These are phyloP conservation scores for Salvelinus namaycush DNA, from an alignment of 2,113 vertebrate genomes.

Conservation along the genomic window DNA sequence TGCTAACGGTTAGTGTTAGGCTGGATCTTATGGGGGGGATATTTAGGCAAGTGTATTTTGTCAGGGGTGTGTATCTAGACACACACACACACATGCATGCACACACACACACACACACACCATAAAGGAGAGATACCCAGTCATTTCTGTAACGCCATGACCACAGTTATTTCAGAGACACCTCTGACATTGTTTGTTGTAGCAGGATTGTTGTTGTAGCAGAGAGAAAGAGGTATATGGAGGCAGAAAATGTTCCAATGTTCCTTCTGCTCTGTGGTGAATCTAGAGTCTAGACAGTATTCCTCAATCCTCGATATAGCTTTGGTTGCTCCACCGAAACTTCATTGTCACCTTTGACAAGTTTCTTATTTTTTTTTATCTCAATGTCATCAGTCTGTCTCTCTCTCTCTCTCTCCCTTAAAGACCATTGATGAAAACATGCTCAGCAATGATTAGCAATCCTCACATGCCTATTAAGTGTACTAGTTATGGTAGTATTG, in stretches of 20 bases:
- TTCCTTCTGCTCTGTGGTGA: too few relatives aligned
- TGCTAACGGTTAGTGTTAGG: not conserved
- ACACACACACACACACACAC: not conserved
- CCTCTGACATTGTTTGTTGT: too few relatives aligned
- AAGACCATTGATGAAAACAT: not conserved
- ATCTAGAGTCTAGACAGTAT: too few relatives aligned
- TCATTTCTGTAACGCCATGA: not conserved
- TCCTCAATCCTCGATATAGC: too few relatives aligned
- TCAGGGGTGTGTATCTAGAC: not conserved
- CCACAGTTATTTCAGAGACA: too few relatives aligned
- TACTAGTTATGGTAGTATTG: too few relatives aligned
- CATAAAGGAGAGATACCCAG: too few relatives aligned
- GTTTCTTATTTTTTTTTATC: not conserved
- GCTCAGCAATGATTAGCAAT: not conserved
- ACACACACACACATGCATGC: not conserved
- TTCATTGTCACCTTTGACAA: not conserved
- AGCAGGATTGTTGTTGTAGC: slow-evolving; percentile 14
- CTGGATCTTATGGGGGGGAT: slow-evolving; percentile 34
- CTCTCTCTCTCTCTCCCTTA: too few relatives aligned
- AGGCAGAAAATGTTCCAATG: too few relatives aligned
- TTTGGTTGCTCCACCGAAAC: not conserved
- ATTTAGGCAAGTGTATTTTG: not conserved
- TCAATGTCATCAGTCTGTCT: not conserved
- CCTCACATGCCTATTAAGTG: too few relatives aligned
- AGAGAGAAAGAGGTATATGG: too few relatives aligned